Evolutionary conservation across 2,888 invertebrate species (phyloP).

Genomic region (Ernsta delagoae): DNA sequence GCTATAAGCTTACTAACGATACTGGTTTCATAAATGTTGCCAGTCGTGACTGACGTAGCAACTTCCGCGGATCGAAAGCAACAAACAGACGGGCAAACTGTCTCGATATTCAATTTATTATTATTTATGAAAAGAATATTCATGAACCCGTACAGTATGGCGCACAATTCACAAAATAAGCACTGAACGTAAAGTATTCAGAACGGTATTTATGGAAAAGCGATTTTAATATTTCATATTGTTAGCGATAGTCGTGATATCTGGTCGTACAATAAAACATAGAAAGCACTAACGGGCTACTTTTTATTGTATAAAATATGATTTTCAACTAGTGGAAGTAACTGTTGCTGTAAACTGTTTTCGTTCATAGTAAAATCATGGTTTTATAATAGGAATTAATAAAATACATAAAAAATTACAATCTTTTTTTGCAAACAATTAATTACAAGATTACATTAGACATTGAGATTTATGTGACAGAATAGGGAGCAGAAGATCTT

Average conservation of each 20-base stretch:
- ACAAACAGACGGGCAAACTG: slow-evolving; percentile 37
- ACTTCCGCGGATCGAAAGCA: slow-evolving; percentile 20
- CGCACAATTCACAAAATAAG: slow-evolving; percentile 23
- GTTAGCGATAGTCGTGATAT: slow-evolving; percentile 36
- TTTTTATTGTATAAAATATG: slow-evolving; percentile 19
- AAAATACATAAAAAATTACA: no score
- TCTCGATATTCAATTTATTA: slow-evolving; percentile 37
- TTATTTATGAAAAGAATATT: slow-evolving; percentile 39
- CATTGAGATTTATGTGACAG: no score
- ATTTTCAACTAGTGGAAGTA: not conserved
- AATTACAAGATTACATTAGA: no score
- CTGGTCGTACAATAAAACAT: slow-evolving; percentile 18
- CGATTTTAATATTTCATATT: slow-evolving; percentile 36
- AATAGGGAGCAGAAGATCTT: no score
- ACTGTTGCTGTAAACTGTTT: not conserved
- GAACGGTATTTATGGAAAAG: slow-evolving; percentile 30
- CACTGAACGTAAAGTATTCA: slow-evolving; percentile 34
- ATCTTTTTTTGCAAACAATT: no score
- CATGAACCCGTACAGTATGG: slow-evolving; percentile 36
- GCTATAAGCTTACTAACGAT: slow-evolving; percentile 61
- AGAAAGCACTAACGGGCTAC: slow-evolving; percentile 4
- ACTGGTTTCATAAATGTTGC: slow-evolving; percentile 55
- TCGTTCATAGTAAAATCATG: not conserved
- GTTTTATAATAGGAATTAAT: no score
- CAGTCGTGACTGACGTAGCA: slow-evolving; percentile 57